Evolutionary conservation across 2,797 vertebrate species (phyloP).

Genomic region (Myripristis murdjan): DNA sequence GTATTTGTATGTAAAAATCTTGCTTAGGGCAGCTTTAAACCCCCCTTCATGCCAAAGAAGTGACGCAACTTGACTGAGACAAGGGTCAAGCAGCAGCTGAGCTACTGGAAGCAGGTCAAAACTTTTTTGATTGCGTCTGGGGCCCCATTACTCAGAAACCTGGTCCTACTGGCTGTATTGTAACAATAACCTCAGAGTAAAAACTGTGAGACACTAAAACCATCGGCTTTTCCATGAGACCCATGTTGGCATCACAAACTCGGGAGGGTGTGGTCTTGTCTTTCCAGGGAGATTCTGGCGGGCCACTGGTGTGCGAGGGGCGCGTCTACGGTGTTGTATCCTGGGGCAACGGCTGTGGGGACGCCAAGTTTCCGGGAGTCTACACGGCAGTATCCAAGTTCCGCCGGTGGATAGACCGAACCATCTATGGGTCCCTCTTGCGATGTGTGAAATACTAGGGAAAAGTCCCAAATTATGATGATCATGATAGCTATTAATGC

Average conservation of each 20-base stretch:
- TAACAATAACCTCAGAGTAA: conserved; percentile 7
- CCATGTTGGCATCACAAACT: conserved; percentile 12
- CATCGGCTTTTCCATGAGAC: background rate
- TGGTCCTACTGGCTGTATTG: conserved; percentile 10
- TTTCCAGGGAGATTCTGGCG: conserved; percentile 86
- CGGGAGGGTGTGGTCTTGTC: conserved; percentile 40
- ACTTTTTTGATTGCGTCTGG: conserved; percentile 2
- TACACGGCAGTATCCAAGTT: conserved; percentile 86
- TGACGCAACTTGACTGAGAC: background rate
- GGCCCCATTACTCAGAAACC: background rate
- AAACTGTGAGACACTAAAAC: conserved; percentile 8
- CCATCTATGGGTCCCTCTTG: conserved; percentile 76
- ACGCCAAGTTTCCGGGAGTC: conserved; percentile 83
- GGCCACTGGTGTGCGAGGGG: conserved; percentile 83
- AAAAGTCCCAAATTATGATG: background rate
- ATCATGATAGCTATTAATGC: background rate
- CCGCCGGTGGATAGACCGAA: conserved; percentile 86
- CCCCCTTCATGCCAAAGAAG: conserved; percentile 7
- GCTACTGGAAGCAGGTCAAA: background rate
- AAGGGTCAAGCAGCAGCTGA: conserved; percentile 7
- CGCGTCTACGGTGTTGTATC: conserved; percentile 85
- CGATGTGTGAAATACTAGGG: conserved; percentile 63
- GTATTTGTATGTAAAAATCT: no score
- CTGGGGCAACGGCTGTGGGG: conserved; percentile 85
- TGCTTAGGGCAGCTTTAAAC: background rate